Percentiles rank a stretch among this genome's conserved stretches.
Evolutionary conservation across 2,888 invertebrate genomes (phyloP).

Genomic region (Ferrisia virgata): DNA sequence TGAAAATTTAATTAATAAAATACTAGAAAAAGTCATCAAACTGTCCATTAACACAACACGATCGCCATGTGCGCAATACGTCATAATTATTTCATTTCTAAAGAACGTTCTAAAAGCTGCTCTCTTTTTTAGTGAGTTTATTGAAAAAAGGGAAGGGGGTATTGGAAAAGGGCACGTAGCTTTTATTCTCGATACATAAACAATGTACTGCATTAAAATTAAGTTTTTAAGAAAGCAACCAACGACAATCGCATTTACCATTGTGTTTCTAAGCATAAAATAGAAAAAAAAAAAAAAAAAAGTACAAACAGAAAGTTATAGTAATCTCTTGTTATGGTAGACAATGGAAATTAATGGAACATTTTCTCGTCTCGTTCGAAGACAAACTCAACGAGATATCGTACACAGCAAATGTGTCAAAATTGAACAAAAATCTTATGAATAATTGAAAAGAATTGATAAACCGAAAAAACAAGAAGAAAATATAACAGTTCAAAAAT

Average conservation of each 20-base stretch:
- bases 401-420: neutral
- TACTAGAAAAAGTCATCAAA: neutral
- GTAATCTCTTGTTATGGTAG: neutral
- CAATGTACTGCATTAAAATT: neutral
- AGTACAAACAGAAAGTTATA: neutral
- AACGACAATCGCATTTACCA: neutral
- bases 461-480: constrained; percentile 4
- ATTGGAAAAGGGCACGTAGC: neutral
- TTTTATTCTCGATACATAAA: neutral
- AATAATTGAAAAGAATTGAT: constrained; percentile 25
- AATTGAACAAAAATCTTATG: constrained; percentile 20
- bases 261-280: neutral
- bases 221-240: neutral
- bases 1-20: neutral
- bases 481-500: neutral
- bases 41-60: neutral
- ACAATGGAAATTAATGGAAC: constrained; percentile 21
- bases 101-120: too few species aligned
- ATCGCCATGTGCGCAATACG: too few species aligned
- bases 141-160: neutral
- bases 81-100: neutral
- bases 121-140: neutral
- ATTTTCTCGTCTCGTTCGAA: neutral
- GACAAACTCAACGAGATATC: neutral
- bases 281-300: neutral